phyloP scores from a whole-genome alignment of 2,113 vertebrate genomes.

The Prunella himalayana region DNA sequence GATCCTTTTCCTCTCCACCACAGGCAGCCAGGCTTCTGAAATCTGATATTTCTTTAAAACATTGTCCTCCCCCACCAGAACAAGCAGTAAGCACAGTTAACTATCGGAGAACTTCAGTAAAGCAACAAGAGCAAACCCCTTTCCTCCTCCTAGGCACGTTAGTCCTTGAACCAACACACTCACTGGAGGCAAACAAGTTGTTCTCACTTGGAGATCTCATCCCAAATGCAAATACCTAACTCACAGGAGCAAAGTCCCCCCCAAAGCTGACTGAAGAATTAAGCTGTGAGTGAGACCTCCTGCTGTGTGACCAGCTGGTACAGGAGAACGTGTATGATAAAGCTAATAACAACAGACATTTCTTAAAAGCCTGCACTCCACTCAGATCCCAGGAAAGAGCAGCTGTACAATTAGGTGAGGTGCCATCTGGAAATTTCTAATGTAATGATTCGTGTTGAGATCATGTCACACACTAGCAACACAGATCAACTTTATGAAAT shows the following conservation, averaged over 20 bases:
- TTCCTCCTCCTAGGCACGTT: neutral
- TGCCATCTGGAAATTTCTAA: neutral
- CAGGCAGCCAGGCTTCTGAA: neutral
- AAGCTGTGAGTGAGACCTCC: neutral
- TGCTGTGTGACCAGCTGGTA: constrained; percentile 16
- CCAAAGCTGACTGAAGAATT: neutral
- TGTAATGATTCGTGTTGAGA: fast-evolving
- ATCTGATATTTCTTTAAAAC: neutral
- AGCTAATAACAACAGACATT: constrained; percentile 1
- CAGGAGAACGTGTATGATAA: neutral
- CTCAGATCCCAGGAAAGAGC: neutral
- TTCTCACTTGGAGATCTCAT: neutral
- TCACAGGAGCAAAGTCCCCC: neutral
- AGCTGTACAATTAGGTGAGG: neutral
- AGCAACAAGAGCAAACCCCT: neutral
- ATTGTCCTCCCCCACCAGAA: neutral
- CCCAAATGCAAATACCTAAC: constrained; percentile 14
- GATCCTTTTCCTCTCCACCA: neutral
- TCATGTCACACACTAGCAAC: neutral
- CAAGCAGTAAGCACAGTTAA: neutral
- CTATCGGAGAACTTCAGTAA: neutral
- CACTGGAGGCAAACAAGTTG: neutral
- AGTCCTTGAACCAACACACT: neutral
- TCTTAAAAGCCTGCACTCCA: neutral
- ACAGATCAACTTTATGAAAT: neutral